Percentiles rank a stretch among this genome's conserved stretches.
Conservation (phyloP, 2,797 vertebrate species). For the Paguma larvata region DNA sequence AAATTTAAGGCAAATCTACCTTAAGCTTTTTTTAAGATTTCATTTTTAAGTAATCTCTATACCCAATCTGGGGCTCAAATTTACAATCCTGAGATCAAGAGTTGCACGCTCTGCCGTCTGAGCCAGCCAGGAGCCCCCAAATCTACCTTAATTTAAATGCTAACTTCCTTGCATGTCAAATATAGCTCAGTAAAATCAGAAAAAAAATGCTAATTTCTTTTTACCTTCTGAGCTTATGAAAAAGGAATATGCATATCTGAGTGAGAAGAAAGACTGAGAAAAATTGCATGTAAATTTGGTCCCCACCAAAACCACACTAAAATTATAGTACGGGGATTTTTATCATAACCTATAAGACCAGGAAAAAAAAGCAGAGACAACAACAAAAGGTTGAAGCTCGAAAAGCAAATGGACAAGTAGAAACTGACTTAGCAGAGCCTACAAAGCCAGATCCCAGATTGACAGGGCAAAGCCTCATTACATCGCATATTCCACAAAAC, state of each 20-base stretch:
- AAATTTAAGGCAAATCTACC: not conserved
- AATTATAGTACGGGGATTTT: not conserved
- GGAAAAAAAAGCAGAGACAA: not conserved
- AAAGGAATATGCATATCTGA: not conserved
- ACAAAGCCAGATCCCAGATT: not conserved
- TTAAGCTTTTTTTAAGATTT: no score
- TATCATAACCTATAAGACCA: not conserved
- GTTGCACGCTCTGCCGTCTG: no score
- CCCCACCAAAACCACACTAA: slow-evolving; percentile 19
- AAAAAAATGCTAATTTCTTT: not conserved
- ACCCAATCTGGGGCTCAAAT: no score
- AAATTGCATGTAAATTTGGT: not conserved
- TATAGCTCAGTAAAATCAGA: not conserved
- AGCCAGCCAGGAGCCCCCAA: not conserved
- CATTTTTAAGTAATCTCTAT: no score
- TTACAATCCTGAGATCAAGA: not conserved
- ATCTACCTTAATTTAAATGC: not conserved
- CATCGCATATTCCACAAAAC: not conserved
- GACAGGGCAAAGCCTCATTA: not conserved
- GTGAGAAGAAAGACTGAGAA: not conserved
- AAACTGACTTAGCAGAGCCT: not conserved
- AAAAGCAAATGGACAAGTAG: not conserved
- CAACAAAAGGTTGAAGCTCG: not conserved
- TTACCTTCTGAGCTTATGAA: not conserved
- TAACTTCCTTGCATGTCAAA: not conserved